These are phyloP conservation scores for Spodoptera picta DNA, from an alignment of 2,888 invertebrate species.

Conservation along the genomic window DNA sequence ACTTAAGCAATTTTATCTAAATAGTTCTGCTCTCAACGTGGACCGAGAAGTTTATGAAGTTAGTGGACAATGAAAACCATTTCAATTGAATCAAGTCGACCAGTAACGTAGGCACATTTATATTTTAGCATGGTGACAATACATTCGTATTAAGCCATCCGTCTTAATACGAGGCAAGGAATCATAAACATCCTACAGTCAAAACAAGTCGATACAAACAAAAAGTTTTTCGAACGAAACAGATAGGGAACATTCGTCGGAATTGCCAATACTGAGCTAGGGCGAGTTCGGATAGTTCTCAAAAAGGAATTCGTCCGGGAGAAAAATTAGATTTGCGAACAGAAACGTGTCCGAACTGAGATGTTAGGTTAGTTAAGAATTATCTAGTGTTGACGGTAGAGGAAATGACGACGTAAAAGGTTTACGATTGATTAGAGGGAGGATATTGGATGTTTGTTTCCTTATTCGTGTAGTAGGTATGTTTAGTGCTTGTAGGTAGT, in stretches of 20 bases:
- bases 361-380: slow-evolving; percentile 59
- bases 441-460: slow-evolving; percentile 40
- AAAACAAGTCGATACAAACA: slow-evolving; percentile 48
- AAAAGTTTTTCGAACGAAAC: slow-evolving; percentile 55
- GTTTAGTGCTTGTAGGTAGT: background rate
- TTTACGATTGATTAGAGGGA: slow-evolving; percentile 54
- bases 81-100: too few relatives aligned
- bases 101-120: too few relatives aligned
- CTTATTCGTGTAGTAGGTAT: slow-evolving; percentile 2
- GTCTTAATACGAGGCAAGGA: slow-evolving; percentile 36
- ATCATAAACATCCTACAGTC: slow-evolving; percentile 44
- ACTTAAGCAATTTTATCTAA: too few relatives aligned
- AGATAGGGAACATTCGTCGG: slow-evolving; percentile 62
- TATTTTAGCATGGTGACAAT: too few relatives aligned
- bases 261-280: slow-evolving; percentile 78
- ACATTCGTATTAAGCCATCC: background rate
- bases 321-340: slow-evolving; percentile 86
- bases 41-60: too few relatives aligned
- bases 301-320: slow-evolving; percentile 79
- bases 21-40: too few relatives aligned
- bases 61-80: background rate
- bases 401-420: slow-evolving; percentile 52
- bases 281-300: slow-evolving; percentile 76
- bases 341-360: slow-evolving; percentile 75
- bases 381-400: slow-evolving; percentile 48